Evolutionary conservation across 2,888 invertebrate genomes (phyloP).

Genomic region (Habrosyne pyritoides): DNA sequence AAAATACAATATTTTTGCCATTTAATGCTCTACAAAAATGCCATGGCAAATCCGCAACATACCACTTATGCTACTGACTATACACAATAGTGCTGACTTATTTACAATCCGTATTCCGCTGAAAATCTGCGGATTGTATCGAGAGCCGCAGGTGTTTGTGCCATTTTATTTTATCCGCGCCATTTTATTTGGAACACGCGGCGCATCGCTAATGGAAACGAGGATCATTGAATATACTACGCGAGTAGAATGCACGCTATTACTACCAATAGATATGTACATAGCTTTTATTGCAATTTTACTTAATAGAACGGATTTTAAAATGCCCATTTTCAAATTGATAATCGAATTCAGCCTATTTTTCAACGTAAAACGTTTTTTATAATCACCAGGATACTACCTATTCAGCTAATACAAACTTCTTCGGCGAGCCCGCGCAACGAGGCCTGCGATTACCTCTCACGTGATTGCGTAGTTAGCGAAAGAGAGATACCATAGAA

Average conservation of each 20-base stretch:
- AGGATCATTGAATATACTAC: background rate
- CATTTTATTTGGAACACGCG: background rate
- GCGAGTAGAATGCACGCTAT: background rate
- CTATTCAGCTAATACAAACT: too few relatives aligned
- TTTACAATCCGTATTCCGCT: slow-evolving; percentile 1
- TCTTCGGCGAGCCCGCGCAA: too few relatives aligned
- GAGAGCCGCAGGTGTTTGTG: background rate
- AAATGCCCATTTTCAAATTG: too few relatives aligned
- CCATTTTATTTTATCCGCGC: background rate
- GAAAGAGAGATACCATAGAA: too few relatives aligned
- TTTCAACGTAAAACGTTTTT: too few relatives aligned
- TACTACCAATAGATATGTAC: background rate
- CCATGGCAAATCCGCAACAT: background rate
- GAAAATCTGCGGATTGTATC: background rate
- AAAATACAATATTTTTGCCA: too few relatives aligned
- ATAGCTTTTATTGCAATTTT: background rate
- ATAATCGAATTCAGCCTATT: too few relatives aligned
- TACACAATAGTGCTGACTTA: slow-evolving; percentile 2
- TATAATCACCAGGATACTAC: too few relatives aligned
- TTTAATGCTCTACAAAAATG: too few relatives aligned
- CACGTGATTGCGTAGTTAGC: too few relatives aligned
- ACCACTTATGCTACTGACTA: background rate
- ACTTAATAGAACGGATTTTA: too few relatives aligned
- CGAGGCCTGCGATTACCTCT: too few relatives aligned
- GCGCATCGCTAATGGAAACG: background rate